Base-by-base conservation (phyloP, 1,140 invertebrate genomes). In the Rhynchophorus ferrugineus region DNA sequence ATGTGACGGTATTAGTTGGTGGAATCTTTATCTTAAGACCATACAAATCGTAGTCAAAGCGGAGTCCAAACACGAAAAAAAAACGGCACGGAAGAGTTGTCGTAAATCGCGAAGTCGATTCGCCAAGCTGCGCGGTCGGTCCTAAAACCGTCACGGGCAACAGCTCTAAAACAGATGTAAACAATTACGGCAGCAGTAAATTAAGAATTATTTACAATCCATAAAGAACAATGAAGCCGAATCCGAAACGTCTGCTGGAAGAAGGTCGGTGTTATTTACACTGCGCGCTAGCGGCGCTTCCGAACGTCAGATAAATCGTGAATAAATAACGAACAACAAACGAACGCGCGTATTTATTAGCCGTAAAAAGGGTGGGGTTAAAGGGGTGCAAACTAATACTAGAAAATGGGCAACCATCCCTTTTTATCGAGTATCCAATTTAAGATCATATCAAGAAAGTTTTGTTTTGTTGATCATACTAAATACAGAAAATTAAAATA, bases 171-270 rank as follows among this genome's bases (percentile, higher is more conserved):
- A 58, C 53, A 56, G 57, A 54, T 59, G 57, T 48, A 56, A 59
- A 56, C 48, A 56, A 59, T 59, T 60, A 60, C 52, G 47, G 38
- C 41, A 24, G 56, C 20, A 56, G 47, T 50, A 58, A 53, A 53
- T 53, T 53, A 39, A 21, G 43, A 53, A 53, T 53, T 60, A 60
- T 60, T 60, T 60, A 60, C 59, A 60, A 60, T 60, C 59, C 59
- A 60, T 60, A 60, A 60, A 60, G 59, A 57, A 60, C 59, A 60
- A 57, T 58, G 46, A 58, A 54, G 53, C 59, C 59, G 59, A 54
- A 39, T 56, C 56, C 24, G 24, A 5, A 5, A 11, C 24, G 5
- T 29, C 24, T 29, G 24, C 5, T 29, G 5, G 24, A 29, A 29
- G 24, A 29, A 29, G 24, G 24, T 29, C 24, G 24, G 24, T 6